Base-by-base conservation (phyloP, 2,113 vertebrate species). In the Chascanopsetta lugubris region DNA sequence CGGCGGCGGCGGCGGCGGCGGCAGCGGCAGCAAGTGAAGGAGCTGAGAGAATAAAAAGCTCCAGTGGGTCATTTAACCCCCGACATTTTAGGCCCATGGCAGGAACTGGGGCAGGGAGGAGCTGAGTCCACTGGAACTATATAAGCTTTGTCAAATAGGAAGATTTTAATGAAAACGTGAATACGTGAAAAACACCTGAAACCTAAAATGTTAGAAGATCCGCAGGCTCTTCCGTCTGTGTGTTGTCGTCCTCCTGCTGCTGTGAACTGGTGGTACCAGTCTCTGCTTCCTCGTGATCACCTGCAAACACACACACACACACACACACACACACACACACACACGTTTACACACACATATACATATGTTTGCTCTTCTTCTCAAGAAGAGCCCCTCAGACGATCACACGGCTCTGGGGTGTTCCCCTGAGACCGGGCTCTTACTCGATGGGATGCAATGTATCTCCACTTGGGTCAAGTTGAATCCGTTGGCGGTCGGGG, bases 401-500 rank as follows among this genome's bases (percentile, higher is more conserved):
- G n/a, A n/a, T n/a, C n/a, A n/a, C n/a, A n/a, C n/a, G n/a, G n/a
- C n/a, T n/a, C n/a, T n/a, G n/a, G n/a, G n/a, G n/a, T n/a, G n/a
- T n/a, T n/a, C n/a, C n/a, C n/a, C n/a, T n/a, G 1, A 21, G 12
- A 6, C 2, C 87, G 4, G n/a, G n/a, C n/a, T n/a, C n/a, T n/a
- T 87, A 93, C 92, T 85, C 0, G 86, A 87, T 0, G 89, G 90
- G 36, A 89, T 86, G 8, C 65, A 69, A 50, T 94, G 93, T 18
- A 93, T 90, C 70, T 93, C 83, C n/a, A 93, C 92, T 0, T 91
- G 75, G 5, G 91, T 91, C 0, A 87, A 91, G 8, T 69, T 53
- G 6, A 40, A 29, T 15, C 87, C 87, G n/a, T 93, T 91, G 17
- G 82, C 34, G 4, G 86, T 0, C 0, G 91, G 82, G 12, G 91